Evolutionary conservation across 2,888 invertebrate genomes (phyloP), one percentile per base, ranked within the genome.

Genomic region (Orchesella flavescens): DNA sequence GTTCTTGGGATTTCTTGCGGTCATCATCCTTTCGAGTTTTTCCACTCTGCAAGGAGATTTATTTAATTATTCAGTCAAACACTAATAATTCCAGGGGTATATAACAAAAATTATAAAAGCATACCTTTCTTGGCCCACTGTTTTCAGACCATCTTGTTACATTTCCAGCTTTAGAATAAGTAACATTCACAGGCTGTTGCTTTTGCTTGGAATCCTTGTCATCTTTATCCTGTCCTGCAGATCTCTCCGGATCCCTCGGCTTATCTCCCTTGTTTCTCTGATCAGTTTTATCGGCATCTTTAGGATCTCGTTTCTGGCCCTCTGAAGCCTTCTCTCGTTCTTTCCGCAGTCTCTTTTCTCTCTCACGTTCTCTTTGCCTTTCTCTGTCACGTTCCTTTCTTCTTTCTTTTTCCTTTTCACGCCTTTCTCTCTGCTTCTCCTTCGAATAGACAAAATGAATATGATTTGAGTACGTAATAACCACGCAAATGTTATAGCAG

Each of bases 121-220:
- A 21, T 66, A 80, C 80, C 66, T 73, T 84, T 69, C 79, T 75
- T 9, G 76, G 84, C 12, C 79, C 84, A 72, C 84, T 84, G 44
- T 84, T 84, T 76, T 84, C 80, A 3, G 84, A 84, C 84, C 84
- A 84, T 59, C 84, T 61, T 17, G 84, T 84, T 0, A 44, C 43
- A 44, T 80, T 80, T 10, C 80, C 80, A 66, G 55, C 66, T 49
- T 55, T 73, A 4, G 80, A 80, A 19, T 80, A 80, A 3, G 80
- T 80, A 1, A 79, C 66, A 0, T 5, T 34, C 19, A 69, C 83
- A n/a, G 68, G 55, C 17, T 43, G 77, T 4, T 55, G 21, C 57
- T 77, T 73, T n/a, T 74, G 63, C n/a, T 79, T 75, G 13, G 19
- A 13, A 17, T 23, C 71, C 23, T 53, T 43, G 19, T 68, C 76